phyloP scores from a whole-genome alignment of 2,797 vertebrate species.

The Heliangelus exortis region DNA sequence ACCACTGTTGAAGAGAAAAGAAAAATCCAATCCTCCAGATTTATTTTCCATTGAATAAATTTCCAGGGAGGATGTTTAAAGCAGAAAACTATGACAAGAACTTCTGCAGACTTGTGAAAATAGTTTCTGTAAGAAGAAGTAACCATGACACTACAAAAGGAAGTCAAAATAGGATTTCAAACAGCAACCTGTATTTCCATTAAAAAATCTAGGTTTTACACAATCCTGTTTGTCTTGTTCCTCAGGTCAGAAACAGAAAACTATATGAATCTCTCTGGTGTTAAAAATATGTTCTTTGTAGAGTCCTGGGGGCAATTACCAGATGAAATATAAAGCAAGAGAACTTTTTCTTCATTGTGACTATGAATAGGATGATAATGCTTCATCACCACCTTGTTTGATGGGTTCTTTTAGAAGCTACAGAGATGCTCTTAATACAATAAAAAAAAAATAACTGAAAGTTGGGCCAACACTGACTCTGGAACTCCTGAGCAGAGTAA shows the following conservation, averaged over 20 bases:
- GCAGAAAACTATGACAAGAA: conserved; percentile 11
- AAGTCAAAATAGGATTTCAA: conserved; percentile 14
- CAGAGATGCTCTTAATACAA: not conserved
- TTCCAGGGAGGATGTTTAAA: conserved; percentile 39
- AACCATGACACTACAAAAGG: not conserved
- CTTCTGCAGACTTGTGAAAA: conserved; percentile 12
- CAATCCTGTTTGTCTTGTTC: not conserved
- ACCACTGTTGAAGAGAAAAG: not conserved
- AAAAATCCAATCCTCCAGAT: not conserved
- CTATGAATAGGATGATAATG: not conserved
- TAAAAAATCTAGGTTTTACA: not conserved
- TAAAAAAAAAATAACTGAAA: not conserved
- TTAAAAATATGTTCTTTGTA: not conserved
- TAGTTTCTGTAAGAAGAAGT: not conserved
- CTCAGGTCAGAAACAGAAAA: not conserved
- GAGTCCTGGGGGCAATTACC: not conserved
- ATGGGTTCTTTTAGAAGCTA: not conserved
- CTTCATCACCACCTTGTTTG: not conserved
- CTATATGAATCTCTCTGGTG: not conserved
- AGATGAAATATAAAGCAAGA: not conserved
- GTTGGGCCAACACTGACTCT: not conserved
- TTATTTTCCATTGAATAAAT: conserved; percentile 37
- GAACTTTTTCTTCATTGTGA: not conserved
- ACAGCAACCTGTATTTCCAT: not conserved
- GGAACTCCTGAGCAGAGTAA: not conserved